These are phyloP conservation scores for Zhuqinia jingwanae DNA, from an alignment of 2,888 invertebrate species.

Conservation along the genomic window DNA sequence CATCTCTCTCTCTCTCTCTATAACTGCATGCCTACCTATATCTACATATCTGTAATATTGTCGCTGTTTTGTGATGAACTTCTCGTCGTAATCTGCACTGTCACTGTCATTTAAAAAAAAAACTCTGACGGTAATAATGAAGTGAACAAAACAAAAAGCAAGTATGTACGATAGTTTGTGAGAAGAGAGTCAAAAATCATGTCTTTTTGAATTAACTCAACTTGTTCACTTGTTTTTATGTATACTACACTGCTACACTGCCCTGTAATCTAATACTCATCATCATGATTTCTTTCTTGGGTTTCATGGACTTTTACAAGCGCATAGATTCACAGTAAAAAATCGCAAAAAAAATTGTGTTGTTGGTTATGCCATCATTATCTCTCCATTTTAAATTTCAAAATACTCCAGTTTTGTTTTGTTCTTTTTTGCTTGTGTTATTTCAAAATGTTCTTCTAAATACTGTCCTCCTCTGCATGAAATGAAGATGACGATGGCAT, in stretches of 20 bases:
- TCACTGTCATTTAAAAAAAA: slow-evolving; percentile 48
- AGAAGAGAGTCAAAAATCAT: too few species aligned
- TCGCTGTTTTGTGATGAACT: neutral
- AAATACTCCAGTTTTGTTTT: slow-evolving; percentile 21
- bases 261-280: neutral
- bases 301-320: neutral
- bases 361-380: neutral
- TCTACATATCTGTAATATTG: too few species aligned
- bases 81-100: slow-evolving; percentile 45
- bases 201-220: slow-evolving; percentile 1
- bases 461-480: slow-evolving; percentile 24
- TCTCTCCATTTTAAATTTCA: neutral
- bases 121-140: slow-evolving; percentile 10
- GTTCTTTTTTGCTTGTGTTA: neutral
- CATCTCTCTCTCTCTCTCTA: neutral
- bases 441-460: neutral
- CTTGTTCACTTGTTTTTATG: neutral
- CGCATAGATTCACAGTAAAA: neutral
- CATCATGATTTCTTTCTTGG: neutral
- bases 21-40: neutral
- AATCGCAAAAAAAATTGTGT: too few species aligned
- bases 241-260: neutral
- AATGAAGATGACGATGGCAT: too few species aligned
- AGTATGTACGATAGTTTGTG: neutral
- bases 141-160: neutral